Percentiles rank a stretch among this genome's conserved stretches.
phyloP scores from a whole-genome alignment of 2,888 invertebrate genomes.

The Hypsopygia costalis region DNA sequence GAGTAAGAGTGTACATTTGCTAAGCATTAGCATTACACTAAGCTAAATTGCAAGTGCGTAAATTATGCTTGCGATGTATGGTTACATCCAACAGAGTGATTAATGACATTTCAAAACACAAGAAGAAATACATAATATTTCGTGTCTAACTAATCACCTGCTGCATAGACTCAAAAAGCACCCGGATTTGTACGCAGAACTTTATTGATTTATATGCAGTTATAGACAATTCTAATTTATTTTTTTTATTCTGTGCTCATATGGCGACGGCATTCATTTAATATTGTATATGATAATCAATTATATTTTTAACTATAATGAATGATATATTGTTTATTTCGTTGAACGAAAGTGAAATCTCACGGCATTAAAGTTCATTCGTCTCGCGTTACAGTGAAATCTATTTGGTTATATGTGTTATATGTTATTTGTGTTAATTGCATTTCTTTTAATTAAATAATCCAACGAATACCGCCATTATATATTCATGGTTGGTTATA shows the following conservation, averaged over 20 bases:
- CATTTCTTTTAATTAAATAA: no score
- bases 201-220: background rate
- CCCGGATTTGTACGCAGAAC: background rate
- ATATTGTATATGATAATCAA: background rate
- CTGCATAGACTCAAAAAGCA: background rate
- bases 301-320: background rate
- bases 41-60: no score
- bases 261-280: background rate
- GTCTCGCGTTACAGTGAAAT: background rate
- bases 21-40: no score
- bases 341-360: background rate
- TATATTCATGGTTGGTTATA: no score
- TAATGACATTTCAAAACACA: conserved; percentile 3
- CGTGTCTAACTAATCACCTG: conserved; percentile 6
- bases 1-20: no score
- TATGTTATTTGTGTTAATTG: no score
- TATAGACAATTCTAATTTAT: background rate
- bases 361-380: background rate
- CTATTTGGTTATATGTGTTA: no score
- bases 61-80: background rate
- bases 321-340: background rate
- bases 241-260: background rate
- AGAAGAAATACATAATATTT: conserved; percentile 6
- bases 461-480: no score
- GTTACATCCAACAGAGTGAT: conserved; percentile 10